Percentiles rank a stretch among this genome's conserved stretches.
Conservation (phyloP, 1,140 invertebrate species). For the Zaprionus camerounensis region DNA sequence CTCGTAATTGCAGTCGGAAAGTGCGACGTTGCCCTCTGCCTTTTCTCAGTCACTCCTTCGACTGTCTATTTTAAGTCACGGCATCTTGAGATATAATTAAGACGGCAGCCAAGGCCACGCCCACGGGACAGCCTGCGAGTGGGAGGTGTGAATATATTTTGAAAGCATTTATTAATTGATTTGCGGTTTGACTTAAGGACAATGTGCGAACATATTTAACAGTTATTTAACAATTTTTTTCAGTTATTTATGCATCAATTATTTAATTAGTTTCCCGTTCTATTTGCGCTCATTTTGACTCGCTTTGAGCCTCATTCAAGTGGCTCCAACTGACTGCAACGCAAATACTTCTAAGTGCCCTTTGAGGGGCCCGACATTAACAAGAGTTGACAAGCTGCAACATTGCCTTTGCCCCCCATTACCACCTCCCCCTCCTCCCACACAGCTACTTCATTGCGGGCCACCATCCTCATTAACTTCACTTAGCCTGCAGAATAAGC, state of each 20-base stretch:
- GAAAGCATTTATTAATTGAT: constrained; percentile 66
- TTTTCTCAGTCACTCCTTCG: constrained; percentile 1
- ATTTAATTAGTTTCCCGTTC: constrained; percentile 49
- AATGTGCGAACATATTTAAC: constrained; percentile 24
- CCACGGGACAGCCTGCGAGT: not conserved
- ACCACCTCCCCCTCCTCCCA: constrained; percentile 5
- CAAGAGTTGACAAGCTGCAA: constrained; percentile 70
- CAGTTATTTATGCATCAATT: constrained; percentile 52
- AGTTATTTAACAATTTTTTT: constrained; percentile 32
- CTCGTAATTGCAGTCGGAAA: not conserved
- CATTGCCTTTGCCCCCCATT: constrained; percentile 31
- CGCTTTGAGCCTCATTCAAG: constrained; percentile 16
- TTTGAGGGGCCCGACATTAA: constrained; percentile 59
- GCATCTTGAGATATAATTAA: constrained; percentile 60
- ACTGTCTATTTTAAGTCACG: constrained; percentile 58
- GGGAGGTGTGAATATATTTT: not conserved
- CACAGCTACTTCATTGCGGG: not conserved
- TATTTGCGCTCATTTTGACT: constrained; percentile 18
- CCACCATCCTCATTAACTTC: constrained; percentile 65
- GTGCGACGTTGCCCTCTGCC: not conserved
- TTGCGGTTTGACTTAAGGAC: constrained; percentile 52
- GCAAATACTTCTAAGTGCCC: constrained; percentile 37
- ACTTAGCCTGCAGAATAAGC: constrained; percentile 59
- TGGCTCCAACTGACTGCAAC: constrained; percentile 37
- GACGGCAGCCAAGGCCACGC: constrained; percentile 16